Base-by-base conservation (phyloP, 2,113 vertebrate species). In the Cardinalis cardinalis region DNA sequence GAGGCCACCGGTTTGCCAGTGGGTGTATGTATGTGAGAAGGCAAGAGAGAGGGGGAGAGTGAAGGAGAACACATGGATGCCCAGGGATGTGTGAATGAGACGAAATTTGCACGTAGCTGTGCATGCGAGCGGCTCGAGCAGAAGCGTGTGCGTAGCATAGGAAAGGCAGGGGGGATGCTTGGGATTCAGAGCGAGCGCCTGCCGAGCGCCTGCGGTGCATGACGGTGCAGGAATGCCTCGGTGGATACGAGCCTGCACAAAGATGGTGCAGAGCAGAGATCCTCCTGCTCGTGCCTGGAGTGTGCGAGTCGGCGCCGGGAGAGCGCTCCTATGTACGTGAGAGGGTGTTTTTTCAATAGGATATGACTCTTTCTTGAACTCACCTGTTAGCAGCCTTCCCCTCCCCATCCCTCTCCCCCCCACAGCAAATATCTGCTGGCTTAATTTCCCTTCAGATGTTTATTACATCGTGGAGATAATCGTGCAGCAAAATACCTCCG, bases 391-490 rank as follows among this genome's bases (percentile, higher is more conserved):
- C 88, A 96, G 87, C 84, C 77, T 80, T 87, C 75, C 77, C 75
- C 58, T 85, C 72, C 80, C 69, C 79, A 75, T 28, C 79, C 81
- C 43, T 31, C 78, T 52, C 31, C 73, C 25, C 25, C 69, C 61
- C 75, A 8, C 56, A 78, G 77, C 84, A 95, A 91, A 95, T 92
- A 92, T 65, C 88, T 94, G 71, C 68, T 92, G n/a, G 79, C 61
- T 76, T 95, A 53, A 94, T 95, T 95, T 93, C 83, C 91, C 88
- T 83, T 96, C 87, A 95, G 88, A 88, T 94, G 92, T 95, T 96
- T 96, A 95, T 96, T 95, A 65, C 79, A 89, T 89, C 1, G 48
- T 34, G 79, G 66, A 96, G 92, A 96, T 94, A 94, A 96, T 89
- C 51, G 61, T 53, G 82, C 81, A 73, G 92, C 79, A 86, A 92